phyloP scores from a whole-genome alignment of 1,140 invertebrate species.

The Aplysia californica region DNA sequence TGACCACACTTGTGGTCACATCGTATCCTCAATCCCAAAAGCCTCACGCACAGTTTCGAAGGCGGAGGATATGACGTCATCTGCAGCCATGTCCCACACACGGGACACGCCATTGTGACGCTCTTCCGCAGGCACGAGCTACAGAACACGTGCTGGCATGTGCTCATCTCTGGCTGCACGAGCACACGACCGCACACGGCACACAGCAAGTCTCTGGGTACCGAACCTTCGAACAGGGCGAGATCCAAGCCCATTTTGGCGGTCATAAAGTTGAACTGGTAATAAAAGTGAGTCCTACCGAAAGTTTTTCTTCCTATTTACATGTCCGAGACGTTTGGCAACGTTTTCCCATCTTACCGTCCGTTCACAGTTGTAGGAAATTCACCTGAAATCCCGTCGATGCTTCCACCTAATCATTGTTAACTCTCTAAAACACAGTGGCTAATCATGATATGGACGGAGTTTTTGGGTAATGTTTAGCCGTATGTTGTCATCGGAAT shows the following conservation, averaged over 20 bases:
- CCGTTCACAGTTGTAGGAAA: too few species aligned
- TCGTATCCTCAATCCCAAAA: not conserved
- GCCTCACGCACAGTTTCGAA: not conserved
- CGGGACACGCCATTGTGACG: conserved; percentile 9
- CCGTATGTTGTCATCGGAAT: too few species aligned
- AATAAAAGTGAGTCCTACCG: too few species aligned
- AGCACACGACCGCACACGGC: conserved; percentile 47
- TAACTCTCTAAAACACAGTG: too few species aligned
- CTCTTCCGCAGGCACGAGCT: conserved; percentile 35
- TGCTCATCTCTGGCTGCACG: conserved; percentile 42
- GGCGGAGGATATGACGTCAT: not conserved
- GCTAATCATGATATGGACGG: too few species aligned
- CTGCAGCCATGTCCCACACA: conserved; percentile 19
- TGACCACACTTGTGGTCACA: not conserved
- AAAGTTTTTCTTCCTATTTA: too few species aligned
- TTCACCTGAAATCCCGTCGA: too few species aligned
- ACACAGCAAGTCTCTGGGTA: conserved; percentile 42
- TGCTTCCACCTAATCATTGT: too few species aligned
- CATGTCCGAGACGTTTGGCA: too few species aligned
- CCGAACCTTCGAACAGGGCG: conserved; percentile 39
- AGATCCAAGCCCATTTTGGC: conserved; percentile 44
- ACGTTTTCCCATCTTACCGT: too few species aligned
- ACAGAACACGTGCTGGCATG: conserved; percentile 51
- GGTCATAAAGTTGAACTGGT: too few species aligned
- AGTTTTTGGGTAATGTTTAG: too few species aligned